Conservation (phyloP, 2,113 vertebrate species). For the Nanorana parkeri region DNA sequence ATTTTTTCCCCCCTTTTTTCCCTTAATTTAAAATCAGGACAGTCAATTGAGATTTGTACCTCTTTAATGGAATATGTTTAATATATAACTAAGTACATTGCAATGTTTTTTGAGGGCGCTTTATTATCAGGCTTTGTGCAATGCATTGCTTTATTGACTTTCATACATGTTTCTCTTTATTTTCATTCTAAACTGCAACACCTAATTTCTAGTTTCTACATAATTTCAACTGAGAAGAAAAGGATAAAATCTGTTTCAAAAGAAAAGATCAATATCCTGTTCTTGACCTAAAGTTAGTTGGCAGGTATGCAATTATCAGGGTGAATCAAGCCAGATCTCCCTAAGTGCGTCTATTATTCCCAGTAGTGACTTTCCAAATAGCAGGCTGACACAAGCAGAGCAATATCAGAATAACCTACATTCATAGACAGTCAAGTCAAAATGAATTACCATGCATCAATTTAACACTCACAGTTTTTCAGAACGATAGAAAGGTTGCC, state of each 20-base stretch:
- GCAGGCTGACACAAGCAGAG: slow-evolving; percentile 16
- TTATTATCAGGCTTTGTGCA: background rate
- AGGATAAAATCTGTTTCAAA: slow-evolving; percentile 36
- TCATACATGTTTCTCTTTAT: slow-evolving; percentile 5
- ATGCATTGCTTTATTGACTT: background rate
- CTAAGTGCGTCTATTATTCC: slow-evolving; percentile 43
- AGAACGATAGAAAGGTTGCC: slow-evolving; percentile 34
- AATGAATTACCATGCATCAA: slow-evolving; percentile 48
- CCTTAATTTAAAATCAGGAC: too few relatives aligned
- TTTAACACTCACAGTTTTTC: slow-evolving; percentile 43
- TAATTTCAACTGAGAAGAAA: slow-evolving; percentile 12
- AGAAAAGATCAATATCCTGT: slow-evolving; percentile 32
- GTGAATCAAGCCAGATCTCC: slow-evolving; percentile 41
- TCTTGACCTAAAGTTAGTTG: slow-evolving; percentile 49
- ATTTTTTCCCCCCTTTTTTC: too few relatives aligned
- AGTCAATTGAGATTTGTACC: too few relatives aligned
- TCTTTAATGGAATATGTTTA: background rate
- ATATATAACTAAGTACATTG: background rate
- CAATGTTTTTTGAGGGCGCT: background rate
- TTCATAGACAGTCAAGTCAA: slow-evolving; percentile 42
- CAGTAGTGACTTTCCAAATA: slow-evolving; percentile 21
- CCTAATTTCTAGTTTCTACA: background rate
- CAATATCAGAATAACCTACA: slow-evolving; percentile 49
- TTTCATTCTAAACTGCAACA: background rate
- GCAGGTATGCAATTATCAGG: slow-evolving; percentile 48